A percentile compares a stretch with the other conserved stretches of the same genome.
Conservation (phyloP, 2,888 invertebrate species). For the Netelia melanura region DNA sequence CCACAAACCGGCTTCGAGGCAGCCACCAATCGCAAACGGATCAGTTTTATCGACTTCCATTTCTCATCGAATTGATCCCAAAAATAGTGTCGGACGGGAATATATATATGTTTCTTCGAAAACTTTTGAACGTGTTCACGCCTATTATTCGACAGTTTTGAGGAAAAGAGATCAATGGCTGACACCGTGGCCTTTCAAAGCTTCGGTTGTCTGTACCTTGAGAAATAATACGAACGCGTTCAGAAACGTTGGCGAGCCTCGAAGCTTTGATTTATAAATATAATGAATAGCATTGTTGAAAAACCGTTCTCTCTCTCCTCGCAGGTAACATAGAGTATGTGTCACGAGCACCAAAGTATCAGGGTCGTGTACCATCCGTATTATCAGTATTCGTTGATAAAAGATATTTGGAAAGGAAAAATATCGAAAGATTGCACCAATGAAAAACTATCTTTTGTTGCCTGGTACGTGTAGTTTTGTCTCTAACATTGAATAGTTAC, state of each 20-base stretch:
- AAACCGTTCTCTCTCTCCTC: slow-evolving; percentile 34
- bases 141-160: not conserved
- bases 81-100: not conserved
- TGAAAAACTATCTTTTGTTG: not conserved
- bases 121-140: not conserved
- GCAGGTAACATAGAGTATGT: not conserved
- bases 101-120: not conserved
- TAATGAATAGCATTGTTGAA: slow-evolving; percentile 25
- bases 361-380: not conserved
- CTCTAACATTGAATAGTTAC: not conserved
- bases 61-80: not conserved
- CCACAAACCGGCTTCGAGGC: slow-evolving; percentile 53
- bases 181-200: not conserved
- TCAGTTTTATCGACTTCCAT: not conserved
- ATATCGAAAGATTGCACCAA: not conserved
- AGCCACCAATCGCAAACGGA: slow-evolving; percentile 2
- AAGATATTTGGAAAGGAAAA: not conserved
- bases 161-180: not conserved
- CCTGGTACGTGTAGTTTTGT: not conserved
- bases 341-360: not conserved
- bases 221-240: not conserved
- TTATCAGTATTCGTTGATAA: not conserved
- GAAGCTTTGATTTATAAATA: slow-evolving; percentile 31
- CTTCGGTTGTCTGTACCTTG: too few relatives aligned
- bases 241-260: slow-evolving; percentile 38